Conservation (phyloP, 2,113 vertebrate genomes). For the Axis porcinus region DNA sequence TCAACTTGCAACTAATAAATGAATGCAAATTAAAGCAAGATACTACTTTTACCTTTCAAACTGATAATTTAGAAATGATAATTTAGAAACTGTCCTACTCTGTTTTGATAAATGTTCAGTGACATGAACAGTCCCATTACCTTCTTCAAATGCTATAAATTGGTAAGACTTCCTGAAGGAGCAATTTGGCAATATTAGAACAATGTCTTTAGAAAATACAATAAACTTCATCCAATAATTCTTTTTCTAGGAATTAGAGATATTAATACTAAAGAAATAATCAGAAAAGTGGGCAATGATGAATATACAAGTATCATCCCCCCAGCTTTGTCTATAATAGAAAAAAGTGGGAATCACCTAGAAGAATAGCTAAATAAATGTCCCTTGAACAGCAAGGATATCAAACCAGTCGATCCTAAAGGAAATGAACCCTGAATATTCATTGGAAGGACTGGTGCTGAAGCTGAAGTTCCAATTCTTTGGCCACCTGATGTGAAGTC, state of each 20-base stretch:
- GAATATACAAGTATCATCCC: not conserved
- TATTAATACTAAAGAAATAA: not conserved
- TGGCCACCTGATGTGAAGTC: not conserved
- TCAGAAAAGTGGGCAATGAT: not conserved
- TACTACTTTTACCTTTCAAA: constrained; percentile 14
- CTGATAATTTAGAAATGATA: not conserved
- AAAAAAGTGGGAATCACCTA: not conserved
- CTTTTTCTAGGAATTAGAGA: constrained; percentile 3
- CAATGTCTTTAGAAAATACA: constrained; percentile 10
- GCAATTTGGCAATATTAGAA: not conserved
- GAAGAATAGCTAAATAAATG: not conserved
- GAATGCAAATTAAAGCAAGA: constrained; percentile 35
- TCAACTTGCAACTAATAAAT: constrained; percentile 21
- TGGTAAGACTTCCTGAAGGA: constrained; percentile 9
- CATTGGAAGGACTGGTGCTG: not conserved
- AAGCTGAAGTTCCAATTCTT: not conserved
- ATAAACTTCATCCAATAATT: not conserved
- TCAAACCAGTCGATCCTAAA: not conserved
- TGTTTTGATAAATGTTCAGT: not conserved
- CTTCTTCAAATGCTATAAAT: not conserved
- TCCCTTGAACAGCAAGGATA: not conserved
- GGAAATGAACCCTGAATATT: not conserved
- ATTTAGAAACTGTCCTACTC: not conserved
- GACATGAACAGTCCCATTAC: not conserved
- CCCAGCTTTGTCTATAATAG: not conserved